A percentile compares a stretch with the other conserved stretches of the same genome.
phyloP scores from a whole-genome alignment of 2,888 invertebrate species.

The Sesia apiformis region DNA sequence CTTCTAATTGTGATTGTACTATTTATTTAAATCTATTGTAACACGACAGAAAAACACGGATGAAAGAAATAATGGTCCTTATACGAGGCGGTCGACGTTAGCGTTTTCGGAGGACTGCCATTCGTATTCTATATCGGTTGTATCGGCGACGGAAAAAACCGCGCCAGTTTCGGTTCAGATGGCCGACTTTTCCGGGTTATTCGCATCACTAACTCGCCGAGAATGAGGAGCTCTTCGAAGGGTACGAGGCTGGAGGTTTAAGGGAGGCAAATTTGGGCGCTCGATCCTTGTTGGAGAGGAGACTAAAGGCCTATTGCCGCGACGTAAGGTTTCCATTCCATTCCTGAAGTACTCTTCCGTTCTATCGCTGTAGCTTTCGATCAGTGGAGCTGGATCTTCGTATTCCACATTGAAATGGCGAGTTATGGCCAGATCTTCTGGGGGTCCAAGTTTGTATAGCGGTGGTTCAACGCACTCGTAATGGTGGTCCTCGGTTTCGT shows the following conservation, averaged over 20 bases:
- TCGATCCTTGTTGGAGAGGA: conserved; percentile 88
- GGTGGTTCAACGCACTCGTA: conserved; percentile 81
- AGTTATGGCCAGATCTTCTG: conserved; percentile 75
- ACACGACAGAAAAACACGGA: no score
- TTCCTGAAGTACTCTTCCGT: conserved; percentile 61
- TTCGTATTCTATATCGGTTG: conserved; percentile 59
- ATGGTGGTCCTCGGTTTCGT: conserved; percentile 78
- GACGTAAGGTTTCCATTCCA: conserved; percentile 61
- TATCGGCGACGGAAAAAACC: conserved; percentile 71
- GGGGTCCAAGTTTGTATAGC: conserved; percentile 64
- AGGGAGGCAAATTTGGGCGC: conserved; percentile 85
- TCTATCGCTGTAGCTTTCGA: conserved; percentile 80
- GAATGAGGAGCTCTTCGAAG: conserved; percentile 66
- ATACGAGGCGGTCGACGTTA: conserved; percentile 61
- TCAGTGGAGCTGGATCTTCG: conserved; percentile 84
- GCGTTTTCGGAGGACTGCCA: conserved; percentile 49
- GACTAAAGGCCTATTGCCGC: conserved; percentile 78
- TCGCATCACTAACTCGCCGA: conserved; percentile 66
- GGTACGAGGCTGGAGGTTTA: conserved; percentile 78
- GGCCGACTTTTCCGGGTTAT: conserved; percentile 59
- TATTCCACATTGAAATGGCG: conserved; percentile 88
- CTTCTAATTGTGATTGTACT: no score
- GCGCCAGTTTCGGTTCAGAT: conserved; percentile 72
- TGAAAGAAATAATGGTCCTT: conserved; percentile 16
- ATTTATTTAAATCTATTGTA: no score